Conservation (phyloP, 2,888 invertebrate genomes). For the Salpingus planirostris region DNA sequence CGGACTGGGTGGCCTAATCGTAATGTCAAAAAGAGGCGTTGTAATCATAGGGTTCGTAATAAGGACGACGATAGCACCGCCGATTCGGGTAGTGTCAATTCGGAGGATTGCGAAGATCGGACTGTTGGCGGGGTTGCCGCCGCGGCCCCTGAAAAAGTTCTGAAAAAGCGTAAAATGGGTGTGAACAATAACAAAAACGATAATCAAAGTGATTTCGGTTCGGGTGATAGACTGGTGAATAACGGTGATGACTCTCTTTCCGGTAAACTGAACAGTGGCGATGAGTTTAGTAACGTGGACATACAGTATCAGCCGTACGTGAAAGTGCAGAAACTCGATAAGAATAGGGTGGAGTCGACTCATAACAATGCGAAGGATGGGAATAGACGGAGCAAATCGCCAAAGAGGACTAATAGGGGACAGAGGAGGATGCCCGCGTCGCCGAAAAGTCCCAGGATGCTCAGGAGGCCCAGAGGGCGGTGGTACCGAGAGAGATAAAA, state of each 20-base stretch:
- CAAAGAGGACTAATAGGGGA: slow-evolving; percentile 20
- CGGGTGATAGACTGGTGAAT: slow-evolving; percentile 12
- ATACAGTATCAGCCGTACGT: slow-evolving; percentile 50
- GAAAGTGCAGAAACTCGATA: slow-evolving; percentile 56
- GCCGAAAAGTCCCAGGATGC: slow-evolving; percentile 37
- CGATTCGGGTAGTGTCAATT: slow-evolving; percentile 26
- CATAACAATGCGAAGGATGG: slow-evolving; percentile 31
- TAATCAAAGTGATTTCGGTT: slow-evolving; percentile 17
- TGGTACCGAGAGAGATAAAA: slow-evolving; percentile 41
- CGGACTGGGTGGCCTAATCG: slow-evolving; percentile 70
- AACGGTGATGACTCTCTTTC: slow-evolving; percentile 24
- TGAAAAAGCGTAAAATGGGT: too few relatives aligned
- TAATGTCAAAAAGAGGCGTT: slow-evolving; percentile 43
- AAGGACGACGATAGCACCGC: slow-evolving; percentile 25
- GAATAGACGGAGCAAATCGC: slow-evolving; percentile 9
- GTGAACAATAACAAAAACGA: slow-evolving; percentile 20
- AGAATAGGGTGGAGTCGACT: slow-evolving; percentile 23
- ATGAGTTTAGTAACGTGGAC: too few relatives aligned
- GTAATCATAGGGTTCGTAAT: slow-evolving; percentile 26
- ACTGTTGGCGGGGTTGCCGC: slow-evolving; percentile 17
- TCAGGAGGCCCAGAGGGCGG: slow-evolving; percentile 37
- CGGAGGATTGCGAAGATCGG: slow-evolving; percentile 21
- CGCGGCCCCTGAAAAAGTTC: slow-evolving; percentile 24
- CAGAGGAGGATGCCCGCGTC: slow-evolving; percentile 30
- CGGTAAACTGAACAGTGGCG: slow-evolving; percentile 30